Percentiles rank a stretch among this genome's conserved stretches.
Evolutionary conservation across 2,888 invertebrate genomes (phyloP).

Genomic region (Entomobrya proxima): DNA sequence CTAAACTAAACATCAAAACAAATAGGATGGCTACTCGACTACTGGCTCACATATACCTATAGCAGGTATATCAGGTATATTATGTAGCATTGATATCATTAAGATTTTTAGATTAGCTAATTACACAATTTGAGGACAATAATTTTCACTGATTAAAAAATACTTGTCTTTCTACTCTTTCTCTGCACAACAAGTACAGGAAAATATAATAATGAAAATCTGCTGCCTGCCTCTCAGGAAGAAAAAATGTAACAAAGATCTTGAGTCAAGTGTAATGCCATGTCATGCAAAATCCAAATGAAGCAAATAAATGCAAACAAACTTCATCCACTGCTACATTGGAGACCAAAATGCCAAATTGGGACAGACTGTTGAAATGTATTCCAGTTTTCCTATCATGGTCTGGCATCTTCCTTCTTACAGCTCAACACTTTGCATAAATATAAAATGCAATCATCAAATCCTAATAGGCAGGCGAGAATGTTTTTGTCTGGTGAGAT

Average conservation of each 20-base stretch:
- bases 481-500: no score
- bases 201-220: no score
- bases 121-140: neutral
- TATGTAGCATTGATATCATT: no score
- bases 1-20: neutral
- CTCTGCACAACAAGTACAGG: no score
- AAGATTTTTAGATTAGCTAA: slow-evolving; percentile 13
- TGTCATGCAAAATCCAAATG: neutral
- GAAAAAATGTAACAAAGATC: neutral
- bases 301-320: neutral
- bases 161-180: neutral
- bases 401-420: neutral
- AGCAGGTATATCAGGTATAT: no score
- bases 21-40: neutral
- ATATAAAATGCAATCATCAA: neutral
- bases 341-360: neutral
- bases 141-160: neutral
- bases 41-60: neutral
- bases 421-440: neutral
- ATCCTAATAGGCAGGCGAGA: no score
- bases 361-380: neutral
- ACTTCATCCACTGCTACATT: no score
- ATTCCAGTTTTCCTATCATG: slow-evolving; percentile 26
- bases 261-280: neutral
- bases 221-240: no score